These are phyloP conservation scores for Dolomedes plantarius DNA, from an alignment of 2,888 invertebrate species.

Conservation along the genomic window DNA sequence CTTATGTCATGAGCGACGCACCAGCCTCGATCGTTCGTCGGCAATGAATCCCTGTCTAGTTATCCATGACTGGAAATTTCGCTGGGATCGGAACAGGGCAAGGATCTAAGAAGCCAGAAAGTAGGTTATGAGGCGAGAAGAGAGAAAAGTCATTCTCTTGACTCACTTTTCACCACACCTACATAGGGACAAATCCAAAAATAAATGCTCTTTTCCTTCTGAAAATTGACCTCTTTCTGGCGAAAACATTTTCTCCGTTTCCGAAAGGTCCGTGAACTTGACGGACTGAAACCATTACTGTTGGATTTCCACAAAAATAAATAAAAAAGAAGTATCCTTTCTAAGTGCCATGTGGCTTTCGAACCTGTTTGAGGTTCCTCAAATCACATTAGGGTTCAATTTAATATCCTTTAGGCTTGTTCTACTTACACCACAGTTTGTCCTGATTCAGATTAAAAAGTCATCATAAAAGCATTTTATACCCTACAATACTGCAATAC, in stretches of 20 bases:
- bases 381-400: constrained; percentile 23
- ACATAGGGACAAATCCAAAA: constrained; percentile 58
- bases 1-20: constrained; percentile 16
- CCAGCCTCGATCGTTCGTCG: constrained; percentile 2
- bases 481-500: background rate
- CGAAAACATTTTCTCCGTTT: constrained; percentile 33
- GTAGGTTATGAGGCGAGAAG: constrained; percentile 59
- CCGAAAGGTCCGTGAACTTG: constrained; percentile 67
- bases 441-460: constrained; percentile 48
- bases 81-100: constrained; percentile 43
- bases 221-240: constrained; percentile 62
- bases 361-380: constrained; percentile 44
- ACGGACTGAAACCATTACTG: constrained; percentile 42
- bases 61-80: constrained; percentile 66
- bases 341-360: background rate
- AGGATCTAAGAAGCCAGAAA: constrained; percentile 50
- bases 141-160: constrained; percentile 66
- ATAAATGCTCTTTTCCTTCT: constrained; percentile 63
- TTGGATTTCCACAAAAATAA: constrained; percentile 23
- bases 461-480: background rate
- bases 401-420: constrained; percentile 41
- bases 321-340: constrained; percentile 13
- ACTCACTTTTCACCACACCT: constrained; percentile 63
- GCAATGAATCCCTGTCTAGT: constrained; percentile 34
- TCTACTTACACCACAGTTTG: constrained; percentile 39